Conservation (phyloP, 2,888 invertebrate species). For the Ormyrus rosae region DNA sequence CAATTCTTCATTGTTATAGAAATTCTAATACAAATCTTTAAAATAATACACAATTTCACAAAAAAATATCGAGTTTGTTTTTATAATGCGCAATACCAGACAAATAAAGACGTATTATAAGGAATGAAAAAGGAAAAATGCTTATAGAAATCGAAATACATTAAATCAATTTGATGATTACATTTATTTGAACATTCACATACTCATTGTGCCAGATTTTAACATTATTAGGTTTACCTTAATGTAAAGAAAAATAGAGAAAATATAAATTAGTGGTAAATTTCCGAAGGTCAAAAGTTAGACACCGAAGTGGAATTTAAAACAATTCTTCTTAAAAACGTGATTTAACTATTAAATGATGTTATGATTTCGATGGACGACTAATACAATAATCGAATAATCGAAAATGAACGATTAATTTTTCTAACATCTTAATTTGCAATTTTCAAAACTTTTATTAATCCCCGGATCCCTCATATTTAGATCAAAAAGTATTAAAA, state of each 20-base stretch:
- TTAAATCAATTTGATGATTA: constrained; percentile 32
- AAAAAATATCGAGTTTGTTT: not conserved
- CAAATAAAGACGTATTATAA: not conserved
- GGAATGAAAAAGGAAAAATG: not conserved
- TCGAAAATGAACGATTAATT: not conserved
- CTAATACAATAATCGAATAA: not conserved
- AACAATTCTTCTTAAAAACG: constrained; percentile 18
- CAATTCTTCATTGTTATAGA: not conserved
- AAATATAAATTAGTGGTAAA: constrained; percentile 25
- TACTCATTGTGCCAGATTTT: constrained; percentile 55
- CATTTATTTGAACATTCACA: constrained; percentile 56
- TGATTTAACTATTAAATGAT: constrained; percentile 3
- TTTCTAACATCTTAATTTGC: constrained; percentile 14
- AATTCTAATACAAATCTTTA: not conserved
- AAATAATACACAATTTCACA: not conserved
- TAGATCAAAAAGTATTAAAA: constrained; percentile 20
- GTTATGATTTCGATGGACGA: not conserved
- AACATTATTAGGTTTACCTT: constrained; percentile 49
- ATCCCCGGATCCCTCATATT: constrained; percentile 6
- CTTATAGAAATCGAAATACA: no score
- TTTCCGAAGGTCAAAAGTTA: constrained; percentile 19
- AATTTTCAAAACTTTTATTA: constrained; percentile 21
- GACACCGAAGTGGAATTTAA: constrained; percentile 29
- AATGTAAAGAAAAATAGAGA: constrained; percentile 51
- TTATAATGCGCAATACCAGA: not conserved